Evolutionary conservation across 2,888 invertebrate species (phyloP), one percentile per base, ranked within the genome.

Genomic region (Netelia melanura): DNA sequence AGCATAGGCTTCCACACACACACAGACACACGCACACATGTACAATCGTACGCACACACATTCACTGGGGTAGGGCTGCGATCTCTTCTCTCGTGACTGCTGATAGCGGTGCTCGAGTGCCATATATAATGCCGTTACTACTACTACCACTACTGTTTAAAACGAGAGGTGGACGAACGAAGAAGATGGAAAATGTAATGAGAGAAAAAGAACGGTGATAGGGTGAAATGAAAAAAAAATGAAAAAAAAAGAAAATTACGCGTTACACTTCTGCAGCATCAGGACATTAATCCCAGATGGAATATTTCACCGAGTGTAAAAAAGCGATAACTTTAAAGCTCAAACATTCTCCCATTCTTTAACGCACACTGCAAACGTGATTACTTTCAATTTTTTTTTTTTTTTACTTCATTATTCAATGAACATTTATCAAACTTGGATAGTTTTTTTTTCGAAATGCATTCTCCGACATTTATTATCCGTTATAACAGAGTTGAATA

Each of bases 31-130:
- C 83, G 64, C 71, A 82, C 71, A 72, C 74, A 77, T 81, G 64
- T 67, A 82, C 71, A 72, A 70, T 74, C 76, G 79, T 77, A 80
- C 80, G 76, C 72, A 83, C 80, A 84, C 71, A 76, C 56, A 75
- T 54, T n/a, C 17, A 25, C 61, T 58, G 75, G 67, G 30, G 25
- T 44, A 77, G 79, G 25, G 76, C 70, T 68, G 21, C 38, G 81
- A 75, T 64, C 75, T 79, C 70, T 78, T 58, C 74, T 25, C 67
- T 54, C 61, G 72, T 76, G 75, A 80, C 79, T 76, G 85, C 65
- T 83, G 80, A 76, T 82, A 76, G 38, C 71, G 48, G 74, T 76
- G 65, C 76, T 75, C 72, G 77, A 84, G 74, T 81, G 25, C 78
- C 84, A 38, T 70, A 82, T 79, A 81, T 79, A 85, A 82, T 48